These are phyloP conservation scores for Carcinoscorpius rotundicauda DNA, from an alignment of 1,140 invertebrate species.

Conservation along the genomic window DNA sequence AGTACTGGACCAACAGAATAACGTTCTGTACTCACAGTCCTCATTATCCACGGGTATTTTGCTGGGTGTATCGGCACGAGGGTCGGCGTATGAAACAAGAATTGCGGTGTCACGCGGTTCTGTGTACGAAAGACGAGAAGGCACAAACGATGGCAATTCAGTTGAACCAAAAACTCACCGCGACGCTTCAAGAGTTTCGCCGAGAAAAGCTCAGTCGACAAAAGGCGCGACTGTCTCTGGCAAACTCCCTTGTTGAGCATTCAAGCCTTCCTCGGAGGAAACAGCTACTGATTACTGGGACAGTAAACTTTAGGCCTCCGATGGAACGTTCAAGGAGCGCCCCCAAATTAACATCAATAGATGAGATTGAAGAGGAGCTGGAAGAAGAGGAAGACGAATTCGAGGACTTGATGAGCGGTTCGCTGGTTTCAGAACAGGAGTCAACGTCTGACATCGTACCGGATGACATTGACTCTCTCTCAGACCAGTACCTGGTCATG, in stretches of 20 bases:
- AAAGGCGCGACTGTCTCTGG: slow-evolving; percentile 82
- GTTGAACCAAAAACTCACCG: slow-evolving; percentile 51
- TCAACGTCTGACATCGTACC: slow-evolving; percentile 19
- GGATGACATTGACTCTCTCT: slow-evolving; percentile 18
- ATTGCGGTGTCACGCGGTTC: slow-evolving; percentile 89
- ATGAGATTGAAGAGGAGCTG: slow-evolving; percentile 62
- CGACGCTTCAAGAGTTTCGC: slow-evolving; percentile 86
- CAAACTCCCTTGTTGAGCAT: slow-evolving; percentile 29
- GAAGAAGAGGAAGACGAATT: slow-evolving; percentile 4
- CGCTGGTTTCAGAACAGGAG: slow-evolving; percentile 19
- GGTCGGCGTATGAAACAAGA: slow-evolving; percentile 90
- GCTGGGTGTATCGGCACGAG: slow-evolving; percentile 72
- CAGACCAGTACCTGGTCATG: slow-evolving; percentile 15
- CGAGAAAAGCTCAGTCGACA: slow-evolving; percentile 85
- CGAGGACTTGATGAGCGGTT: slow-evolving; percentile 15
- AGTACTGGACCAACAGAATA: slow-evolving; percentile 91
- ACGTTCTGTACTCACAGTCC: slow-evolving; percentile 82
- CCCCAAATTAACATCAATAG: slow-evolving; percentile 84
- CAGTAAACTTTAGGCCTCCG: slow-evolving; percentile 63
- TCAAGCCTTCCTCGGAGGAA: slow-evolving; percentile 41
- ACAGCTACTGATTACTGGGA: slow-evolving; percentile 48
- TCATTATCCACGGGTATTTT: slow-evolving; percentile 82
- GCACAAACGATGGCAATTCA: slow-evolving; percentile 61
- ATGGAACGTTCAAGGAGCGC: slow-evolving; percentile 88
- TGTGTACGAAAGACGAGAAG: slow-evolving; percentile 67